Percentiles rank a stretch among this genome's conserved stretches.
Evolutionary conservation across 1,140 invertebrate species (phyloP).

Genomic region (Mesaphorura yosii): DNA sequence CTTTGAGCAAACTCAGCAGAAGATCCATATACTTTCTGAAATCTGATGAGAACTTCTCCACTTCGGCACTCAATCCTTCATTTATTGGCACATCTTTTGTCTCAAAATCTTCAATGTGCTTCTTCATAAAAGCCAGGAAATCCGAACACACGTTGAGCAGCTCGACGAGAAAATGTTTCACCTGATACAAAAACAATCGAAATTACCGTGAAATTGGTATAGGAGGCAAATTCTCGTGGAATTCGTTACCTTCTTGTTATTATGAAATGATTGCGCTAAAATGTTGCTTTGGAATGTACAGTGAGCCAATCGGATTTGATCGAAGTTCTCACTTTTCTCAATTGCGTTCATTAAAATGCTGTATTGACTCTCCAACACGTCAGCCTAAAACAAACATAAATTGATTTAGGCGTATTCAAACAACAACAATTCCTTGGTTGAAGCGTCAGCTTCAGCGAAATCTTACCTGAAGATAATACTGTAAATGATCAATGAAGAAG

Average conservation of each 20-base stretch:
- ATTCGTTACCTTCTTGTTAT: constrained; percentile 7
- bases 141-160: constrained; percentile 21
- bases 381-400: constrained; percentile 16
- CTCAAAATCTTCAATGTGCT: constrained; percentile 16
- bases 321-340: constrained; percentile 30
- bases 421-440: neutral
- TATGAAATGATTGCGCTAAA: constrained; percentile 26
- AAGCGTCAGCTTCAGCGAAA: neutral
- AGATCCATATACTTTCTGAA: constrained; percentile 26
- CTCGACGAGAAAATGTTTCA: constrained; percentile 22
- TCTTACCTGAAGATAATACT: constrained; percentile 29
- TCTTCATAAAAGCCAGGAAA: constrained; percentile 16
- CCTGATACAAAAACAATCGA: neutral
- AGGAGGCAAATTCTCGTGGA: neutral
- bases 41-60: constrained; percentile 11
- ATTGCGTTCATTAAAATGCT: constrained; percentile 11
- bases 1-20: constrained; percentile 18
- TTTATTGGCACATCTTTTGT: constrained; percentile 15
- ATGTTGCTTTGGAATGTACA: constrained; percentile 24
- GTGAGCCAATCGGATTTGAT: constrained; percentile 27
- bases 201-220: neutral
- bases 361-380: constrained; percentile 29
- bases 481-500: constrained; percentile 28
- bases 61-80: constrained; percentile 25
- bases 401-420: neutral